Conservation (phyloP, 2,113 vertebrate genomes). For the Nycticebus coucang region DNA sequence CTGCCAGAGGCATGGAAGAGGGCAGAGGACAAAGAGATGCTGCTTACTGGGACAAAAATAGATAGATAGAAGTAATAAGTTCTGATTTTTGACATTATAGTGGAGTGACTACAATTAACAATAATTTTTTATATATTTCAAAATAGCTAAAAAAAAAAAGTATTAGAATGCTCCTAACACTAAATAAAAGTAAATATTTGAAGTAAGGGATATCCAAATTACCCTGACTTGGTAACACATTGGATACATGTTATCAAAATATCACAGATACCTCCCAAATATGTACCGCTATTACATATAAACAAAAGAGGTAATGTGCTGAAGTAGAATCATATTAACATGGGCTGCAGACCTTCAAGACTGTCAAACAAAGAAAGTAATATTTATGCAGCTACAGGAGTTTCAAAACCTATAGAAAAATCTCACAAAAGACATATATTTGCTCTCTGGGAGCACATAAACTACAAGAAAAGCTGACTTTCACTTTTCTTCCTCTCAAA, state of each 20-base stretch:
- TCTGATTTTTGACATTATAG: background rate
- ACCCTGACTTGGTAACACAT: background rate
- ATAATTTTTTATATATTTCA: background rate
- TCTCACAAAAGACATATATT: background rate
- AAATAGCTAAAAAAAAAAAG: background rate
- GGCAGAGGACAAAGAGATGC: background rate
- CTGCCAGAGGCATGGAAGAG: background rate
- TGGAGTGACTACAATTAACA: background rate
- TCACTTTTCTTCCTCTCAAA: slow-evolving; percentile 19
- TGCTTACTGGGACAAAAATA: background rate
- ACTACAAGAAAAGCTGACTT: background rate
- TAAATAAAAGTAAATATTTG: background rate
- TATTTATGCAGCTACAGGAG: background rate
- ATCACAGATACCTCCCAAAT: background rate
- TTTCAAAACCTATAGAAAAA: background rate
- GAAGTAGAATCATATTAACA: background rate
- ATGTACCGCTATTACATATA: background rate
- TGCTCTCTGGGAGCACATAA: background rate
- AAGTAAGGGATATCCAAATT: background rate
- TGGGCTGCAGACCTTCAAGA: background rate
- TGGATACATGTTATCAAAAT: background rate
- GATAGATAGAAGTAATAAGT: background rate
- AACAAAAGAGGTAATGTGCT: background rate
- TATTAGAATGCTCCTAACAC: background rate
- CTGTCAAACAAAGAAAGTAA: background rate